Base-by-base conservation (phyloP, 2,113 vertebrate species). In the Coregonus clupeaformis region DNA sequence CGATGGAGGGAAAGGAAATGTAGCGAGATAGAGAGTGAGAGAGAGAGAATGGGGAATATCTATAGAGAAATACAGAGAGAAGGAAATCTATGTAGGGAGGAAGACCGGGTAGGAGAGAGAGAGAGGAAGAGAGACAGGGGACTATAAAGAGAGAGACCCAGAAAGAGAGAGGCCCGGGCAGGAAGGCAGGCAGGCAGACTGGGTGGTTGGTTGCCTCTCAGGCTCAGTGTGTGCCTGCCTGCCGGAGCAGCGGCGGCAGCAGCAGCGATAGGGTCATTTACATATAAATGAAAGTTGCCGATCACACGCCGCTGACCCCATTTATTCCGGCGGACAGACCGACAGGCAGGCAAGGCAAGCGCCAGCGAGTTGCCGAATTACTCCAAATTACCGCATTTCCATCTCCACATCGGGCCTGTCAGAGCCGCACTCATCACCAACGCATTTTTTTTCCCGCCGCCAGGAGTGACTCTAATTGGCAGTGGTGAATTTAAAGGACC, bases 221-320 rank as follows among this genome's bases (percentile, higher is more conserved):
- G 78, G 74, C 66, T 49, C 29, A 73, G 69, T 82, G 66, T 9
- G 70, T 69, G 67, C 70, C 63, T 85, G 83, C 73, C 81, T 82
- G 80, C 73, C 76, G 81, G 81, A 81, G 87, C 79, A 80, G 85
- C 88, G 80, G 89, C 84, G 81, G 89, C 91, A 87, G 91, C 86
- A 77, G 87, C 86, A 82, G 86, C 88, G 80, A 83, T 73, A 81
- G 86, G 91, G 91, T 92, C 91, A 94, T 94, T 94, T 94, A 93
- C 93, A 94, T 94, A 93, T 93, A 94, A 94, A 93, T 94, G 93
- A 94, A 94, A 93, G 93, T 94, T 94, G 93, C 93, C 91, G 92
- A 93, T 94, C 92, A 93, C 90, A 93, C 84, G 82, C 91, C 78
- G 90, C 91, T 93, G 92, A 94, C 93, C 92, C 91, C 91, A 93